Conservation (phyloP, 2,113 vertebrate species). For the Nanger granti region DNA sequence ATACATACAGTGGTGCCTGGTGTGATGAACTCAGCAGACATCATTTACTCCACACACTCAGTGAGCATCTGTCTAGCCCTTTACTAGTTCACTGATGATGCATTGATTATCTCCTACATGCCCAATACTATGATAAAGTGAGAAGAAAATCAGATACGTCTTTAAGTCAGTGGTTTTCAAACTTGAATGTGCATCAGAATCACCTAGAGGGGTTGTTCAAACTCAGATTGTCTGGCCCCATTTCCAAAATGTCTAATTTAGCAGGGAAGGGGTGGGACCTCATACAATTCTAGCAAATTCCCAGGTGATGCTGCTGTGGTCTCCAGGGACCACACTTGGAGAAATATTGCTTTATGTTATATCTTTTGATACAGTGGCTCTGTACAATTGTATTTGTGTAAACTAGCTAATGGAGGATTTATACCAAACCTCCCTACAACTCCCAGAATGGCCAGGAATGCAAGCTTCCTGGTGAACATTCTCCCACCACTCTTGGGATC, state of each 20-base stretch:
- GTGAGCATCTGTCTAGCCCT: not conserved
- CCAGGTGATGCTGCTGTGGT: not conserved
- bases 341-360: not conserved
- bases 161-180: not conserved
- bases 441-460: not conserved
- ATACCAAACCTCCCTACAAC: not conserved
- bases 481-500: not conserved
- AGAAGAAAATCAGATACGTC: not conserved
- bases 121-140: not conserved
- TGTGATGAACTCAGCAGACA: not conserved
- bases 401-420: not conserved
- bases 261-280: not conserved
- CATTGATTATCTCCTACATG: not conserved
- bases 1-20: not conserved
- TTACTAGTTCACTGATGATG: not conserved
- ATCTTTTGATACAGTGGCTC: not conserved
- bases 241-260: not conserved
- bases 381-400: not conserved
- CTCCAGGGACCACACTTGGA: not conserved
- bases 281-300: not conserved
- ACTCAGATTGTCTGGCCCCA: not conserved
- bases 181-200: not conserved
- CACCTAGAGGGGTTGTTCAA: not conserved
- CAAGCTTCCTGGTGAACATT: not conserved
- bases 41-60: not conserved